These are phyloP conservation scores for Jaculus jaculus DNA, from an alignment of 2,113 vertebrate genomes.

Conservation along the genomic window DNA sequence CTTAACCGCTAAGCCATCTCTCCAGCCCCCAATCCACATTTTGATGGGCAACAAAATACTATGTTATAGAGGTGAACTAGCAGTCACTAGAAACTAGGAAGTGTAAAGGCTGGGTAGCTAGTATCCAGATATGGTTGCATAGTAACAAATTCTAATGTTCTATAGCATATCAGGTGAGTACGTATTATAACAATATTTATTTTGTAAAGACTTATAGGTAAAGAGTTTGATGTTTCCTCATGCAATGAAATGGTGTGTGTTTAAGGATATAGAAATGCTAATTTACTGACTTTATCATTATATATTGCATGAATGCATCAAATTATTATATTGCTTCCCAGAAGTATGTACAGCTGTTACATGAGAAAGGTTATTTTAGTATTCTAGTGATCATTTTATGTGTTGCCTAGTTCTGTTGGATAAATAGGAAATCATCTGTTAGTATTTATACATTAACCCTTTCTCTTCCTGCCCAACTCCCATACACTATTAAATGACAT, in stretches of 20 bases:
- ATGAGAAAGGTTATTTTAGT: neutral
- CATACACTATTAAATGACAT: neutral
- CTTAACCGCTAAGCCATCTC: no score
- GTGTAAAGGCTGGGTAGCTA: neutral
- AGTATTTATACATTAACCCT: neutral
- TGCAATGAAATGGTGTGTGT: neutral
- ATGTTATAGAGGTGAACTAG: neutral
- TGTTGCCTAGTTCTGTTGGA: neutral
- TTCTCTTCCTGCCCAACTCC: neutral
- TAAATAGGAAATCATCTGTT: neutral
- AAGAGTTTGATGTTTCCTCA: neutral
- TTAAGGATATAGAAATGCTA: neutral
- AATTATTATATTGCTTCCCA: neutral
- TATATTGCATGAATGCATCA: neutral
- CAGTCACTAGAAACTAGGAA: neutral
- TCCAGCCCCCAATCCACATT: no score
- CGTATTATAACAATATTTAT: neutral
- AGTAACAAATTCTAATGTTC: neutral
- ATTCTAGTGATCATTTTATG: slow-evolving; percentile 42
- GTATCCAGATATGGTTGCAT: neutral
- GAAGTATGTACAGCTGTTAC: neutral
- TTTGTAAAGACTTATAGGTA: neutral
- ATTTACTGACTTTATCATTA: neutral
- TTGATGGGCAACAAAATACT: neutral
- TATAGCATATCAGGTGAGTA: neutral